phyloP scores from a whole-genome alignment of 2,888 invertebrate species.

The Ypsolopha sequella region DNA sequence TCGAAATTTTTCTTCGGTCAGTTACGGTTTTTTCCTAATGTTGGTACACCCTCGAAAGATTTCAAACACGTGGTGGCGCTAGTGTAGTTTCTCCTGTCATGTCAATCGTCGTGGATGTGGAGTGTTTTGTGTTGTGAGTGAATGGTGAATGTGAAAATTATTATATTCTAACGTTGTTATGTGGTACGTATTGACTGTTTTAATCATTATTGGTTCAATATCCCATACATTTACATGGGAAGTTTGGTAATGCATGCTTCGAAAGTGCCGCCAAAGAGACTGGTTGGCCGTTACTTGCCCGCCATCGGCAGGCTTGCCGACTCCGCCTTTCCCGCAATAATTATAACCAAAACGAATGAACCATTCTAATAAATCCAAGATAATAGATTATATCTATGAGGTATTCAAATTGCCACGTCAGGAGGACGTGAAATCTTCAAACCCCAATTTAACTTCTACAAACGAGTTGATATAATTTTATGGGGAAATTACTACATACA shows the following conservation, averaged over 20 bases:
- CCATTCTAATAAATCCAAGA: too few relatives aligned
- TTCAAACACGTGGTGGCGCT: slow-evolving; percentile 42
- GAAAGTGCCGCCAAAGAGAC: slow-evolving; percentile 1
- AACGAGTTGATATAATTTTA: not conserved
- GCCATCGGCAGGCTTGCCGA: slow-evolving; percentile 41
- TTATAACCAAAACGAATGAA: not conserved
- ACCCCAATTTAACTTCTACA: too few relatives aligned
- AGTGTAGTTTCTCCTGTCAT: slow-evolving; percentile 26
- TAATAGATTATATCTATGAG: too few relatives aligned
- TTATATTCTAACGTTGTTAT: slow-evolving; percentile 44
- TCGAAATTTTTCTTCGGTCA: too few relatives aligned
- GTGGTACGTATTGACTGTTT: slow-evolving; percentile 46
- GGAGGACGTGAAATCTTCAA: too few relatives aligned
- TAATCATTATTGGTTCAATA: not conserved
- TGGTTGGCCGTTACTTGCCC: slow-evolving; percentile 60
- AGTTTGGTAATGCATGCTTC: not conserved
- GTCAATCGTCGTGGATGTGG: slow-evolving; percentile 27
- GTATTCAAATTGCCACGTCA: too few relatives aligned
- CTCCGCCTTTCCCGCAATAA: slow-evolving; percentile 10
- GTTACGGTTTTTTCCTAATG: slow-evolving; percentile 7
- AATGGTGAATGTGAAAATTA: slow-evolving; percentile 41
- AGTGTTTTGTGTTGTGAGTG: slow-evolving; percentile 64
- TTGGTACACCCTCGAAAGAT: slow-evolving; percentile 17
- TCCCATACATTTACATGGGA: not conserved
- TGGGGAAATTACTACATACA: not conserved